phyloP scores from a whole-genome alignment of 30 jellyfish, hydroid and myxozoan genomes.

The Hydra vulgaris region DNA sequence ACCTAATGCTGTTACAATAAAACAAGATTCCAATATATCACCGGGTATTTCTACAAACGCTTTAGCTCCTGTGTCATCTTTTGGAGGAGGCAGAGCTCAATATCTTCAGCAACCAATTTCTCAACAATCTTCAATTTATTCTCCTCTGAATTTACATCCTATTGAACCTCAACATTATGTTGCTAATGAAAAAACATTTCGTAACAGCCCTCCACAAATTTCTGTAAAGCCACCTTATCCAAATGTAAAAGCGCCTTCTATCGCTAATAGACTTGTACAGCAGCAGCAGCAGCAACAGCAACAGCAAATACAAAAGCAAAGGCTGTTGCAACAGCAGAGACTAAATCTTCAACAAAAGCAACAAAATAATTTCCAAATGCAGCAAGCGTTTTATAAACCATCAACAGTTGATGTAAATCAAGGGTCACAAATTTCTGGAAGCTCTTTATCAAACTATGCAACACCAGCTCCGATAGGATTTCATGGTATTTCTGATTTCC shows the following conservation, averaged over 20 bases:
- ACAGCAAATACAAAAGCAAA: not conserved
- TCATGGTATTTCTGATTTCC: not conserved
- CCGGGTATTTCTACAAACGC: too few species aligned
- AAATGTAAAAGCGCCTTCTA: slow-evolving; percentile 2
- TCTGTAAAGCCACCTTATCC: slow-evolving; percentile 10
- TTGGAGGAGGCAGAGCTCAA: not conserved
- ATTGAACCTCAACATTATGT: not conserved
- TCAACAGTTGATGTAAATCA: not conserved
- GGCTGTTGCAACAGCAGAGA: not conserved
- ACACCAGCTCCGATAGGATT: not conserved
- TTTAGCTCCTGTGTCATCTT: too few species aligned
- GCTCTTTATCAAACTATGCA: not conserved
- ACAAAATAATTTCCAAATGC: not conserved
- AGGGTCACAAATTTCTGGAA: not conserved
- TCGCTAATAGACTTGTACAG: not conserved
- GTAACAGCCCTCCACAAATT: not conserved
- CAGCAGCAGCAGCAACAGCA: not conserved
- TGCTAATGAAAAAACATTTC: not conserved
- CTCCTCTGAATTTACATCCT: not conserved
- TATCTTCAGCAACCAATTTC: not conserved
- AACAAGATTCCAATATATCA: not conserved
- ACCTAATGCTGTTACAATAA: not conserved
- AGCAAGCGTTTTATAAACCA: not conserved
- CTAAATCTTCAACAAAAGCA: not conserved
- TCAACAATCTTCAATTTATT: not conserved